These are phyloP conservation scores for Desoria tigrina DNA, from an alignment of 2,888 invertebrate genomes.

Conservation along the genomic window DNA sequence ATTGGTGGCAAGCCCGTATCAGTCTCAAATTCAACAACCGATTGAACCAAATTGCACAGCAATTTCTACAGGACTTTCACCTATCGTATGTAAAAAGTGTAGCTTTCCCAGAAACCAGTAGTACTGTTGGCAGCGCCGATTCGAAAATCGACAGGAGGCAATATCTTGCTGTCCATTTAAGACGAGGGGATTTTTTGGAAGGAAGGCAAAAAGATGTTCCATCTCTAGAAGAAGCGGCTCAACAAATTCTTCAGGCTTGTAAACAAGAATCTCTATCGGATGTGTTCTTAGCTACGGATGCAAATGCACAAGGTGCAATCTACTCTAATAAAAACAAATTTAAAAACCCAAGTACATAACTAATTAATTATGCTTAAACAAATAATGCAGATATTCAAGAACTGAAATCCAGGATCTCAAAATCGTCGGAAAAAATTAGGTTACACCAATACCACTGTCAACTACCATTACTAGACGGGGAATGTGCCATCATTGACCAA, in stretches of 20 bases:
- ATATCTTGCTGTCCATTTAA: slow-evolving; percentile 86
- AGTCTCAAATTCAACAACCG: slow-evolving; percentile 85
- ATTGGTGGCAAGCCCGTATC: slow-evolving; percentile 82
- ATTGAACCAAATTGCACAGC: slow-evolving; percentile 68
- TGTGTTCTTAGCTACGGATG: slow-evolving; percentile 86
- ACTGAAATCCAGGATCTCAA: too few species aligned
- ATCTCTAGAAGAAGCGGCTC: slow-evolving; percentile 71
- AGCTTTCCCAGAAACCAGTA: too few species aligned
- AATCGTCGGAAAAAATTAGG: too few species aligned
- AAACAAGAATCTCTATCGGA: slow-evolving; percentile 57
- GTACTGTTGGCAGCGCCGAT: too few species aligned
- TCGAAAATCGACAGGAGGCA: too few species aligned
- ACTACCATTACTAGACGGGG: slow-evolving; percentile 59
- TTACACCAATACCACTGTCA: too few species aligned
- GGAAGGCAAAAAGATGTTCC: slow-evolving; percentile 76
- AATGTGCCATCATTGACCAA: slow-evolving; percentile 90
- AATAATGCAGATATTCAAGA: not conserved
- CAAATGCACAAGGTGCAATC: slow-evolving; percentile 58
- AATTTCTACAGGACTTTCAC: slow-evolving; percentile 60
- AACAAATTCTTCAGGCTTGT: slow-evolving; percentile 66
- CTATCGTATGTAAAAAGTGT: too few species aligned
- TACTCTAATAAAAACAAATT: not conserved
- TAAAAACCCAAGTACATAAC: not conserved
- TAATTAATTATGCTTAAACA: not conserved
- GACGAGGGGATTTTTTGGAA: slow-evolving; percentile 82